Percentiles rank a stretch among this genome's conserved stretches.
Evolutionary conservation across 2,888 invertebrate species (phyloP).

Genomic region (Oeneis ivallda): DNA sequence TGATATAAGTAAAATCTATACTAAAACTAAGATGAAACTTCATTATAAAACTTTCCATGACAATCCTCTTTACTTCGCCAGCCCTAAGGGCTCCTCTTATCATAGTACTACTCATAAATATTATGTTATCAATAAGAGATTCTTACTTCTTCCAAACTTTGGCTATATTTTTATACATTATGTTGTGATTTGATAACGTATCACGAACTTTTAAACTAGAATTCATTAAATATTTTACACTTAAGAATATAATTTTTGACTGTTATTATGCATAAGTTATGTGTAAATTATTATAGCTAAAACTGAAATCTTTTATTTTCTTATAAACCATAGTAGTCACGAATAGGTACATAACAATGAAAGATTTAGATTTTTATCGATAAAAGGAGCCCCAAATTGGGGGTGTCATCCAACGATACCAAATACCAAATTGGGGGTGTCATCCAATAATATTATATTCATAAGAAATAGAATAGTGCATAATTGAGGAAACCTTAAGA

Average conservation of each 20-base stretch:
- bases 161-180: neutral
- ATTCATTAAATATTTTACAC: too few relatives aligned
- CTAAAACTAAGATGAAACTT: conserved; percentile 55
- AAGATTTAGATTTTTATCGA: conserved; percentile 7
- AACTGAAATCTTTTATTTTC: too few relatives aligned
- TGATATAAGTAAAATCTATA: conserved; percentile 43
- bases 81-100: conserved; percentile 25
- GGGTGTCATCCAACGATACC: neutral
- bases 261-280: too few relatives aligned
- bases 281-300: too few relatives aligned
- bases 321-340: neutral
- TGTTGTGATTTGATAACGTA: conserved; percentile 1
- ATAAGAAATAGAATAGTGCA: neutral
- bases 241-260: too few relatives aligned
- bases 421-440: neutral
- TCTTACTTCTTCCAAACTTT: neutral
- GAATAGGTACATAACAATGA: neutral
- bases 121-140: neutral
- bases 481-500: neutral
- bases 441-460: neutral
- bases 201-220: neutral
- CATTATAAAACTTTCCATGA: conserved; percentile 44
- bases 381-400: conserved; percentile 22
- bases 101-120: neutral
- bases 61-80: conserved; percentile 32